Base-by-base conservation (phyloP, 2,113 vertebrate species). In the Oplegnathus fasciatus region DNA sequence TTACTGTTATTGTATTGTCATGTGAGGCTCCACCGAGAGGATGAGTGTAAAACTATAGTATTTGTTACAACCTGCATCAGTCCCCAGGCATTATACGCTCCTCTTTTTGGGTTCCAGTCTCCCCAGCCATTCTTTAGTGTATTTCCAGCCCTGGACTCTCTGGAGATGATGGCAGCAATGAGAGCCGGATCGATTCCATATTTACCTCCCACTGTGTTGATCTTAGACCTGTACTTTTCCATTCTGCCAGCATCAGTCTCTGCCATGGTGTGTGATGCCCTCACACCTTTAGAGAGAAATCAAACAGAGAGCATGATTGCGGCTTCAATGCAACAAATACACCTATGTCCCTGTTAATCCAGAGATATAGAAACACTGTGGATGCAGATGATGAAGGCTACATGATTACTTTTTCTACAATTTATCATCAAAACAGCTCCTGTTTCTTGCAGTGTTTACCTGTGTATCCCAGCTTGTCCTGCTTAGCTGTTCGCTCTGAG, bases 161-260 rank as follows among this genome's bases (percentile, higher is more conserved):
- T 92, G 61, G 93, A 94, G 74, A 93, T 92, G 90, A 94, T 94
- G 71, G 26, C 93, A 55, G 92, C 92, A 11, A 93, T 93, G 15
- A 94, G 69, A 54, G 86, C 86, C 4, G 93, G 86, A 32, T 81
- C 86, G 0, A 93, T 62, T 5, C 40, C 69, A 10, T 48, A 3
- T 1, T 52, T 17, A 0, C 0, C 0, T 58, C 76, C 93, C n/a
- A 90, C 91, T 0, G 0, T n/a, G 0, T 9, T n/a, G 62, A 94
- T 93, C 11, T 6, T 80, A 1, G 11, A 0, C 30, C 24, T 90
- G 83, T 89, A 94, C 0, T 2, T 71, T 4, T 13, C 26, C 90
- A 94, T 90, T 55, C 79, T 69, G 0, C 0, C 52, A 5, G 6
- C 6, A 69, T 94, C 93, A 6, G 11, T 84, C 32, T 75, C 0